Percentiles rank a stretch among this genome's conserved stretches.
Evolutionary conservation across 2,888 invertebrate genomes (phyloP).

Genomic region (Trissoscelio sp.): DNA sequence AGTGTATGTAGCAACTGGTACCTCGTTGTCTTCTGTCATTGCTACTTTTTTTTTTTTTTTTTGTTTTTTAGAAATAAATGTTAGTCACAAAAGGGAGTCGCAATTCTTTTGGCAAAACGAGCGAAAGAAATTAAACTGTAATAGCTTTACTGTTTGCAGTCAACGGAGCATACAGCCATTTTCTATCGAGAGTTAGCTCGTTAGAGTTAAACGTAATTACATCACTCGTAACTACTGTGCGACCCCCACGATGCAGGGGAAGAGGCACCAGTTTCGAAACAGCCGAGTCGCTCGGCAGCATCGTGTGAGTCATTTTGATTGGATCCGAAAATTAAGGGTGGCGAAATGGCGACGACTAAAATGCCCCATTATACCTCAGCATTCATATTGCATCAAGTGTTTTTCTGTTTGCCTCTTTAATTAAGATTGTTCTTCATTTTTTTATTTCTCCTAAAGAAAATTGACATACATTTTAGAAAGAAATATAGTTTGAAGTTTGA

Average conservation of each 20-base stretch:
- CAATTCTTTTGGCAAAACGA: constrained; percentile 42
- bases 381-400: constrained; percentile 12
- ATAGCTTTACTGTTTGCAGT: constrained; percentile 81
- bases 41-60: too few relatives aligned
- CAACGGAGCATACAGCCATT: constrained; percentile 83
- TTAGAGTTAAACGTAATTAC: constrained; percentile 83
- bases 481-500: too few relatives aligned
- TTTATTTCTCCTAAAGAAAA: too few relatives aligned
- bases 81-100: not conserved
- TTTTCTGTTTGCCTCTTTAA: constrained; percentile 10
- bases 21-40: too few relatives aligned
- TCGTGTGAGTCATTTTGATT: constrained; percentile 82
- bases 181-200: constrained; percentile 83
- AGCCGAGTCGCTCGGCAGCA: constrained; percentile 72
- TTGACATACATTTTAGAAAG: too few relatives aligned
- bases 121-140: constrained; percentile 72
- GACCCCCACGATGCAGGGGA: constrained; percentile 72
- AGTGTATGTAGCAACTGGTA: too few relatives aligned
- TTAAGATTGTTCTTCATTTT: not conserved
- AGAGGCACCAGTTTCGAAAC: constrained; percentile 62
- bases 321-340: constrained; percentile 74
- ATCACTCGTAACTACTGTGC: constrained; percentile 79
- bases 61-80: too few relatives aligned
- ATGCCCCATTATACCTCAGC: constrained; percentile 34
- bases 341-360: constrained; percentile 68